Evolutionary conservation across 2,888 invertebrate genomes (phyloP).

Genomic region (Nephrotoma flavescens): DNA sequence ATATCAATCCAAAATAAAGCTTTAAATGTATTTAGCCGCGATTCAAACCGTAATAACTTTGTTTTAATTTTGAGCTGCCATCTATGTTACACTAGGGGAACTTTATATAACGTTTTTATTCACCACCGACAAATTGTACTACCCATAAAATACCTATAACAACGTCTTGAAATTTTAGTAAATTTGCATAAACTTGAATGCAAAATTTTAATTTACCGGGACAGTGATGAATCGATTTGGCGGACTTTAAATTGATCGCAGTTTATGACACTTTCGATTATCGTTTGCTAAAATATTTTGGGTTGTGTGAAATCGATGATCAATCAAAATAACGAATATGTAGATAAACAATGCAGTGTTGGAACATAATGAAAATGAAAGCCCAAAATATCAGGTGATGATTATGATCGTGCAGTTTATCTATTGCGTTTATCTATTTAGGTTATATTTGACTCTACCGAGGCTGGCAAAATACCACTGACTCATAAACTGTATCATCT

Average conservation of each 20-base stretch:
- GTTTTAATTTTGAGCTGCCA: not conserved
- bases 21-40: not conserved
- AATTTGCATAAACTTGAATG: not conserved
- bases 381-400: no score
- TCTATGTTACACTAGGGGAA: not conserved
- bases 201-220: not conserved
- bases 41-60: not conserved
- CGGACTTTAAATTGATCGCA: not conserved
- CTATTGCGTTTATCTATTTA: no score
- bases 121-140: not conserved
- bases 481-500: no score
- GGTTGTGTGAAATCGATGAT: not conserved
- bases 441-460: no score
- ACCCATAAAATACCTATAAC: not conserved
- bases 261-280: not conserved
- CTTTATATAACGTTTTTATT: not conserved
- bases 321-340: not conserved
- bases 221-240: not conserved
- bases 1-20: not conserved
- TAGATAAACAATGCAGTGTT: no score
- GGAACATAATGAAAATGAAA: no score
- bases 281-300: not conserved
- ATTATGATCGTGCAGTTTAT: no score
- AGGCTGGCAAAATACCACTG: no score
- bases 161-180: not conserved